A percentile compares a stretch with the other conserved stretches of the same genome.
These are phyloP conservation scores for Petrocephalus sullivani DNA, from an alignment of 2,797 vertebrate species.

Conservation along the genomic window DNA sequence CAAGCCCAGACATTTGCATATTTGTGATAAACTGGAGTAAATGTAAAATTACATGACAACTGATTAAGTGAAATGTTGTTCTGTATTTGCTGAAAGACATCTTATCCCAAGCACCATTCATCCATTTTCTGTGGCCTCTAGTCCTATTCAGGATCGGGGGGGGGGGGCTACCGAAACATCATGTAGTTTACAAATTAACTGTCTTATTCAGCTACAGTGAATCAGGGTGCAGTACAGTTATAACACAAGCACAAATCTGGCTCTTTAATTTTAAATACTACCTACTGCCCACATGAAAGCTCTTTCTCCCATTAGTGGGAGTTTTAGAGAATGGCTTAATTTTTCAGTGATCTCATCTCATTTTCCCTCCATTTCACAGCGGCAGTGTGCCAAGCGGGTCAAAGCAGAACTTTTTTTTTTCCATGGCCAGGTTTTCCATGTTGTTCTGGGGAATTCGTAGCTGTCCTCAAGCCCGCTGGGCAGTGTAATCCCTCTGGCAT, in stretches of 20 bases:
- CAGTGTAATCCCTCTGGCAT: not conserved
- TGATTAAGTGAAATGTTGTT: not conserved
- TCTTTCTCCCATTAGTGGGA: not conserved
- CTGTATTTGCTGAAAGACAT: not conserved
- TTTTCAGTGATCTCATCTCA: not conserved
- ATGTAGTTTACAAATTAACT: not conserved
- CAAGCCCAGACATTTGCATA: too few species aligned
- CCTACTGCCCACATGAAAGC: not conserved
- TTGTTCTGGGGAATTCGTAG: not conserved
- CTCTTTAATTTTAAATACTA: not conserved
- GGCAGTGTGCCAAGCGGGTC: not conserved
- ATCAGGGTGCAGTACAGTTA: not conserved
- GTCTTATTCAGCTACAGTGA: not conserved
- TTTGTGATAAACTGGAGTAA: not conserved
- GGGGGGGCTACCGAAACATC: not conserved
- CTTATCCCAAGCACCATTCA: not conserved
- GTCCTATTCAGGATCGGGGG: too few species aligned
- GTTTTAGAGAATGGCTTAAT: not conserved
- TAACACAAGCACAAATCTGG: not conserved
- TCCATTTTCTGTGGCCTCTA: too few species aligned
- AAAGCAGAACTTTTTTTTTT: not conserved
- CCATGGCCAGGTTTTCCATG: not conserved
- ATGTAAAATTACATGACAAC: not conserved
- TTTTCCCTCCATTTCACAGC: not conserved
- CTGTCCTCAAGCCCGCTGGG: not conserved